Evolutionary conservation across 1,140 invertebrate genomes (phyloP).

Genomic region (Bombus ignitus): DNA sequence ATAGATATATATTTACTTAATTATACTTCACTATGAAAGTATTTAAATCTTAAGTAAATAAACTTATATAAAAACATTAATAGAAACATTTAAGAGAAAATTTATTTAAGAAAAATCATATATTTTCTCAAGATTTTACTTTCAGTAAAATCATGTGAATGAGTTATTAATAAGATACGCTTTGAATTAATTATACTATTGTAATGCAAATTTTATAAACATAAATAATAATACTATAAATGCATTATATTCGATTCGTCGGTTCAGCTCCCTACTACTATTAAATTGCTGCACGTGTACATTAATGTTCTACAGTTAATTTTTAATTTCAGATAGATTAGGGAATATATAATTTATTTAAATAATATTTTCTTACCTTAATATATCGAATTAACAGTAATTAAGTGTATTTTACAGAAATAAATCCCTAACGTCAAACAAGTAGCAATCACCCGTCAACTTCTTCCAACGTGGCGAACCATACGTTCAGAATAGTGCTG

Average conservation of each 20-base stretch:
- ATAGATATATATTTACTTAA: background rate
- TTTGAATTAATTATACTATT: background rate
- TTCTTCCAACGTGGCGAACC: conserved; percentile 81
- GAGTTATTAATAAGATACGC: too few relatives aligned
- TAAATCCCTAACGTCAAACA: conserved; percentile 68
- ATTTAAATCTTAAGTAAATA: background rate
- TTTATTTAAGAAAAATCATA: background rate
- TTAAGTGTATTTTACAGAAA: conserved; percentile 63
- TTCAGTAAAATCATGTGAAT: background rate
- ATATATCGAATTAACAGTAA: conserved; percentile 30
- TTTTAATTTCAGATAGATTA: background rate
- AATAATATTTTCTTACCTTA: conserved; percentile 62
- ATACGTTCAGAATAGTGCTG: conserved; percentile 43
- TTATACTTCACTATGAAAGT: background rate
- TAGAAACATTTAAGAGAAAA: background rate
- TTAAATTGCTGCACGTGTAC: conserved; percentile 30
- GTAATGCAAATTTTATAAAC: background rate
- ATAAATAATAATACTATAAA: conserved; percentile 11
- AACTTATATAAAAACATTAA: background rate
- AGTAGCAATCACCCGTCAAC: conserved; percentile 75
- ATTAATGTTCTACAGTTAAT: background rate
- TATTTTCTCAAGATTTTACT: background rate
- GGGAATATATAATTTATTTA: background rate
- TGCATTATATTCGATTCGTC: conserved; percentile 1
- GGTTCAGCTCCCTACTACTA: conserved; percentile 50